Evolutionary conservation across 1,140 invertebrate genomes (phyloP), one percentile per base, ranked within the genome.

Genomic region (Trialeurodes vaporariorum): DNA sequence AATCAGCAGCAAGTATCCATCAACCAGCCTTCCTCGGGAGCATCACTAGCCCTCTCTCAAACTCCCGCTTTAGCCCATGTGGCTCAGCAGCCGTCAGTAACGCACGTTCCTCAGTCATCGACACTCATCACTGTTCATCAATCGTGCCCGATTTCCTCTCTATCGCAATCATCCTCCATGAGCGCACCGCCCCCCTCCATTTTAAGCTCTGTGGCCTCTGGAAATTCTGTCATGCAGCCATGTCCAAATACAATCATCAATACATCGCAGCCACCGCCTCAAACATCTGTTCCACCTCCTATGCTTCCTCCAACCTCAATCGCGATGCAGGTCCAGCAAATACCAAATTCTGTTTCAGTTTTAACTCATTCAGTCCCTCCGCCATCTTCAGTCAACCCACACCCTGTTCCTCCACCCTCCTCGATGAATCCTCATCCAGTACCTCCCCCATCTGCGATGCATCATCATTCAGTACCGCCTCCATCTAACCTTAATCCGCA

Each of bases 401-500:
- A 72, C 9, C 73, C 72, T 11, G 64, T 75, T 22, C 26, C 73
- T 12, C 68, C 73, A 23, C 70, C 73, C 13, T 75, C 70, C 26
- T 68, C 76, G 26, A 72, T 73, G 61, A 25, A 26, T 24, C 23
- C 72, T 61, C 23, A 70, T 26, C 40, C 70, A 74, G 60, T 68
- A 25, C 67, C 71, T 64, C 69, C 71, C 2, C 58, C 71, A 1
- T 49, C 65, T 21, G 25, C 69, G 65, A 63, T 69, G 17, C 63
- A 58, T 12, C 69, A 66, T 13, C 72, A 40, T 61, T 63, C 73
- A 61, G 71, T 72, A 27, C 49, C 72, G 65, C 58, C 76, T 67
- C 68, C 77, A 69, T 65, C 74, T 70, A 24, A 77, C 69, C 71
- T 78, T 70, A 72, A 80, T 71, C 71, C 77, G 72, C 68, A 77